Evolutionary conservation across 1,140 invertebrate genomes (phyloP).

Genomic region (Homalodisca vitripennis): DNA sequence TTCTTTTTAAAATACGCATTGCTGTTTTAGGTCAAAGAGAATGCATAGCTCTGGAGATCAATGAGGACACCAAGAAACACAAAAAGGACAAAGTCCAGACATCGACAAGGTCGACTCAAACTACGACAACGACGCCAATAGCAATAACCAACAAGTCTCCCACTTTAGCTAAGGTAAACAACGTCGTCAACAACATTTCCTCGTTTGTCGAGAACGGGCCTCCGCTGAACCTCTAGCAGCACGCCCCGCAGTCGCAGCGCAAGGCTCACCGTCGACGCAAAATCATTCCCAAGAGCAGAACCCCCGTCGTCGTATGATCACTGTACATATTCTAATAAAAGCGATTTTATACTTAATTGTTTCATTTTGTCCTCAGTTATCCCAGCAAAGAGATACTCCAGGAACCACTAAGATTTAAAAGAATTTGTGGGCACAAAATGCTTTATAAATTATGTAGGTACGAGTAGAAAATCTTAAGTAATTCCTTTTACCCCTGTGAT

Average conservation of each 20-base stretch:
- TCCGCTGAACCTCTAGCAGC: not conserved
- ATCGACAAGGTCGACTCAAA: conserved; percentile 1
- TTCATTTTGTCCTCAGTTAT: too few relatives aligned
- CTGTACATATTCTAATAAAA: too few relatives aligned
- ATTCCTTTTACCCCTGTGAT: too few relatives aligned
- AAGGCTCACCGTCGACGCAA: too few relatives aligned
- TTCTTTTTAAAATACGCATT: not conserved
- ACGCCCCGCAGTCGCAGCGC: conserved; percentile 2
- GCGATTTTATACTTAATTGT: too few relatives aligned
- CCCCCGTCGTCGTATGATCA: conserved; percentile 5
- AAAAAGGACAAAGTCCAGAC: conserved; percentile 5
- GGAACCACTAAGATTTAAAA: too few relatives aligned
- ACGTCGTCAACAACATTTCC: conserved; percentile 19
- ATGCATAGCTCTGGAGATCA: conserved; percentile 17
- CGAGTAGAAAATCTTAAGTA: too few relatives aligned
- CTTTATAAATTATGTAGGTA: too few relatives aligned
- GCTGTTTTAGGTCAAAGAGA: not conserved
- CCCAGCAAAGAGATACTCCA: too few relatives aligned
- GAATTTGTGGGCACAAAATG: too few relatives aligned
- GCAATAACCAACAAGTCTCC: not conserved
- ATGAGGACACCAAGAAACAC: conserved; percentile 11
- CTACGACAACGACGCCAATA: not conserved
- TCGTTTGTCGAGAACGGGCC: not conserved
- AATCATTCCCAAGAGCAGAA: conserved; percentile 8
- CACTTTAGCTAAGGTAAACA: not conserved